phyloP scores from a whole-genome alignment of 2,797 vertebrate genomes.

The Ptychadena robeensis region DNA sequence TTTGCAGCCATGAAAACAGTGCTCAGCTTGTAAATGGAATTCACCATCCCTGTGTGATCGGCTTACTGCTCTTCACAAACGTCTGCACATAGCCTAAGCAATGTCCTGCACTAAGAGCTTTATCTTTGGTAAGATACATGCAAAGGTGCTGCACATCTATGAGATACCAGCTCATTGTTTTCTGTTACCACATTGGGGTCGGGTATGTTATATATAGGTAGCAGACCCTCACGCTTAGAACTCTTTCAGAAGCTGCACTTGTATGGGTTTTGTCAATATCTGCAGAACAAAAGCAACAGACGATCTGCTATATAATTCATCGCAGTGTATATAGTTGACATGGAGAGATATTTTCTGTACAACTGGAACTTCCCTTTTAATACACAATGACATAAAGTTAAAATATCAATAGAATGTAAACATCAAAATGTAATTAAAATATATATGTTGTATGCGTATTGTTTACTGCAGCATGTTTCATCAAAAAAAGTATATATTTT shows the following conservation, averaged over 20 bases:
- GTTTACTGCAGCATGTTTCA: slow-evolving; percentile 18
- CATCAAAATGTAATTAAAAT: slow-evolving; percentile 4
- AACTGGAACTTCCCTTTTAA: neutral
- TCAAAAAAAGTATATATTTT: slow-evolving; percentile 14
- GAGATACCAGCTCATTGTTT: neutral
- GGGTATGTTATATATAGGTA: neutral
- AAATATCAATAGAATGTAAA: neutral
- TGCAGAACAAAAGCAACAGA: neutral
- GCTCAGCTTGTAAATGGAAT: neutral
- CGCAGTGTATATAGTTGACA: neutral
- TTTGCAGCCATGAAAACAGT: neutral
- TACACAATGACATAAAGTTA: neutral
- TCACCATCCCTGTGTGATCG: neutral
- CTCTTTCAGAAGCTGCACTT: no score
- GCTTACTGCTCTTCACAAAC: neutral
- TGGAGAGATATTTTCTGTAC: neutral
- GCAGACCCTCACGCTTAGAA: neutral
- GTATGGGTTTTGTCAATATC: no score
- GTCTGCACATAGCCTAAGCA: neutral
- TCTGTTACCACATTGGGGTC: neutral
- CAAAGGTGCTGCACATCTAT: neutral
- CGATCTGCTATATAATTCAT: neutral
- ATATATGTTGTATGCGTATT: neutral
- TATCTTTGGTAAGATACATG: neutral
- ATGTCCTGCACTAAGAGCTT: neutral